These are phyloP conservation scores for Callipepla californica DNA, from an alignment of 2,113 vertebrate genomes.

Conservation along the genomic window DNA sequence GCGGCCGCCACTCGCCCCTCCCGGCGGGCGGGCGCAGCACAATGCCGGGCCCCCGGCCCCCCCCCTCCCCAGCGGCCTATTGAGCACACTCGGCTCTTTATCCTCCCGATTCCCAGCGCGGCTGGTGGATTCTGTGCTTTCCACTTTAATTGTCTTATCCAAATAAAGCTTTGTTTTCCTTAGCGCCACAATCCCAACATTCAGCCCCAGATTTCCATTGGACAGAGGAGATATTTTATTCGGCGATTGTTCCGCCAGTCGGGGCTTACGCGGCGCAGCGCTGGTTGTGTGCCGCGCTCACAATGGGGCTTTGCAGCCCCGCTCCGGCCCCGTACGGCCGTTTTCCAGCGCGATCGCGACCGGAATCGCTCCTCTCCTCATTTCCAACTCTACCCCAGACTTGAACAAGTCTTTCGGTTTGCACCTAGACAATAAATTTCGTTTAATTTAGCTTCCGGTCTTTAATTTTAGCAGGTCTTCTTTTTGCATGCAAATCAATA, in stretches of 20 bases:
- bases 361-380: conserved; percentile 38
- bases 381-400: conserved; percentile 50
- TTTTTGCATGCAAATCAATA: conserved; percentile 90
- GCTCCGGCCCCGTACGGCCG: neutral
- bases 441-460: conserved; percentile 87
- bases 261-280: conserved; percentile 46
- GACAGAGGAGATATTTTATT: conserved; percentile 67
- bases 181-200: conserved; percentile 68
- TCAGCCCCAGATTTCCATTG: conserved; percentile 48
- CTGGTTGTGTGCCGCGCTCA: conserved; percentile 7
- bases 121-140: conserved; percentile 51
- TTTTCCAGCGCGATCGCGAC: neutral
- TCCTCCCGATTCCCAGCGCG: conserved; percentile 58
- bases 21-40: neutral
- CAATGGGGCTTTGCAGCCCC: conserved; percentile 49
- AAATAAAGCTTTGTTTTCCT: conserved; percentile 76
- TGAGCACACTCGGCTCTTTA: conserved; percentile 54
- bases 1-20: neutral
- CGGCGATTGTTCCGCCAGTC: conserved; percentile 57
- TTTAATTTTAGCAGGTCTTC: conserved; percentile 86
- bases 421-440: conserved; percentile 86
- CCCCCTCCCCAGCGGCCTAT: conserved; percentile 39
- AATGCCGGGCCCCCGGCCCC: conserved; percentile 28
- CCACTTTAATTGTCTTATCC: conserved; percentile 68
- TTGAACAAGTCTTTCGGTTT: conserved; percentile 75